Evolutionary conservation across 2,113 vertebrate genomes (phyloP), one percentile per base, ranked within the genome.

Genomic region (Gymnarchus niloticus): DNA sequence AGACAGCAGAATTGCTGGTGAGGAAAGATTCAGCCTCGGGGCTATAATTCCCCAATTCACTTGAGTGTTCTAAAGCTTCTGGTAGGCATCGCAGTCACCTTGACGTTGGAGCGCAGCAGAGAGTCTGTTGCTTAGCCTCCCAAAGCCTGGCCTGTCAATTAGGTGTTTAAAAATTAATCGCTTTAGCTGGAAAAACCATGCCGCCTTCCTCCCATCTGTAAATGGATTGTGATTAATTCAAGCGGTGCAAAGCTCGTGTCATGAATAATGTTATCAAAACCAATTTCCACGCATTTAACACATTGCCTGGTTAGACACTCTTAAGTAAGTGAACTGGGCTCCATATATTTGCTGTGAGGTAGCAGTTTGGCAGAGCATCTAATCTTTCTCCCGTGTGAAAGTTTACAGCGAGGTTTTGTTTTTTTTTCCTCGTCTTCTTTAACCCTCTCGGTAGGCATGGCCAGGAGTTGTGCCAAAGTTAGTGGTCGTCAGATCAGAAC

Each of bases 91-190:
- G 5, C 94, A 95, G 94, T 95, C 94, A 95, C 94, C 94, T 95
- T 95, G 94, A 94, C 94, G 94, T 95, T 95, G 94, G 92, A 89
- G 92, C 92, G 91, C 91, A 89, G 90, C 91, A 89, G 89, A 93
- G 86, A 90, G 91, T 93, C 88, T 93, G 92, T 94, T 93, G 93
- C 94, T 95, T 94, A 95, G 95, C 94, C 93, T 87, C 88, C 90
- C 93, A 91, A 93, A 94, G 92, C 93, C 93, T 91, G 78, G 93
- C 92, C 93, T 92, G 94, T 94, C 94, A 95, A 95, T 95, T 94
- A 95, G 94, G 92, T 94, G 93, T 95, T 95, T 95, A 94, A 94
- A 94, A 95, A 95, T 95, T 94, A 94, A 95, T 95, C 93, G 95
- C 94, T 95, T 95, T 95, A 95, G 93, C 94, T 94, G 94, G 90